Base-by-base conservation (phyloP, 1,140 invertebrate species). In the Idris sp. region DNA sequence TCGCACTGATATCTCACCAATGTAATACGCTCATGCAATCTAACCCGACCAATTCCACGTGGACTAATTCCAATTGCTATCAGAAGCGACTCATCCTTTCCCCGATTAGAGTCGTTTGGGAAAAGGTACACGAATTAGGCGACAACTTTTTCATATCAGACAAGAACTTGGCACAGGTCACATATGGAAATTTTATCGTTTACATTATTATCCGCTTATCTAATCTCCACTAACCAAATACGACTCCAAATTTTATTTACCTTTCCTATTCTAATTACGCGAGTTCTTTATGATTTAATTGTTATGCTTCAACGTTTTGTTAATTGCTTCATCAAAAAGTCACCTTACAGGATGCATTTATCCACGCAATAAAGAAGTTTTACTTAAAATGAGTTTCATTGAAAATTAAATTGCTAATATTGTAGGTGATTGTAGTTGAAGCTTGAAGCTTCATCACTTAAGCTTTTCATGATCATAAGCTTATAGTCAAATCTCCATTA, bases 401-500 rank as follows among this genome's bases (percentile, higher is more conserved):
- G n/a, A n/a, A n/a, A n/a, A n/a, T n/a, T n/a, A n/a, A n/a, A n/a
- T n/a, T n/a, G n/a, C n/a, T n/a, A n/a, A n/a, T n/a, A n/a, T n/a
- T n/a, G n/a, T n/a, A n/a, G n/a, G n/a, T 38, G 33, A 56, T 62
- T 71, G 49, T 56, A 71, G 36, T 65, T 54, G 16, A 36, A 46
- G 25, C 46, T 46, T 54, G 59, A 72, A n/a, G n/a, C n/a, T n/a
- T n/a, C 68, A 58, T 64, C 58, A 51, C 58, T 58, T 64, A 72
- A 64, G 58, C 51, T 64, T 72, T 72, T 64, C 68, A 72, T 72
- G 64, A 64, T 51, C n/a, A n/a, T 51, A 44, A 64, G 68, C 71
- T 74, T 74, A 73, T 33, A 69, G 48, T 48, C 53, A 49, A 49
- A 46, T 71, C 76, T 83, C 76, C 81, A 83, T 83, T 84, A 84